Evolutionary conservation across 2,797 vertebrate genomes (phyloP), one percentile per base, ranked within the genome.

Genomic region (Parauchenoglanis punctatus): DNA sequence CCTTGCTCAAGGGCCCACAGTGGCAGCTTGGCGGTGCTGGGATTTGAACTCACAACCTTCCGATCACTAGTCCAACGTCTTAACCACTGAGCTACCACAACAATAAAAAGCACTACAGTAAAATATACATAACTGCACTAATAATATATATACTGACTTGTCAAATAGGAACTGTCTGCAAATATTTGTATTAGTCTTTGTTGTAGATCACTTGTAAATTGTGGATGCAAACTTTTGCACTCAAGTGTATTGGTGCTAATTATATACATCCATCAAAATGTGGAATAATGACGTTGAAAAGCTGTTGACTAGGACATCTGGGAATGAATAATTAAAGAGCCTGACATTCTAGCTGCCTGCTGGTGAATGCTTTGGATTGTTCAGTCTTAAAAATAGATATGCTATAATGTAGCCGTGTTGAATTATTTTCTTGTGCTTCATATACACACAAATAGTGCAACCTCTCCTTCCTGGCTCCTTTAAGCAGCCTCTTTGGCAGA

Each of bases 381-480:
- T 80, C 46, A 28, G 4, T 25, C 49, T 28, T 85, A 73, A 75
- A 82, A 81, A 82, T 56, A 85, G 78, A 44, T 13, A 17, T 0
- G 46, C 56, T 35, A n/a, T 65, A 44, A 49, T 65, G 46, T 77
- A 77, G 70, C 20, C 28, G 12, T 44, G 44, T n/a, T 76, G 49
- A 20, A 28, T 85, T 75, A 25, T 80, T 59, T 70, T 67, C 12
- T 31, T 86, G 46, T 61, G 3, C 28, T 54, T 61, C 20, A 78
- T 77, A 80, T 54, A 77, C 75, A 84, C 59, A 90, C 78, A 90
- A 65, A 90, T 65, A 82, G 73, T 7, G 46, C 61, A 18, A 78
- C 73, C 44, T 44, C 52, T 88, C 28, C 63, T 61, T 76, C 4
- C 84, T 85, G 84, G 73, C 84, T 78, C 81, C 44, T 87, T 87